Base-by-base conservation (phyloP, 2,888 invertebrate genomes). In the Diadegma fenestrale region DNA sequence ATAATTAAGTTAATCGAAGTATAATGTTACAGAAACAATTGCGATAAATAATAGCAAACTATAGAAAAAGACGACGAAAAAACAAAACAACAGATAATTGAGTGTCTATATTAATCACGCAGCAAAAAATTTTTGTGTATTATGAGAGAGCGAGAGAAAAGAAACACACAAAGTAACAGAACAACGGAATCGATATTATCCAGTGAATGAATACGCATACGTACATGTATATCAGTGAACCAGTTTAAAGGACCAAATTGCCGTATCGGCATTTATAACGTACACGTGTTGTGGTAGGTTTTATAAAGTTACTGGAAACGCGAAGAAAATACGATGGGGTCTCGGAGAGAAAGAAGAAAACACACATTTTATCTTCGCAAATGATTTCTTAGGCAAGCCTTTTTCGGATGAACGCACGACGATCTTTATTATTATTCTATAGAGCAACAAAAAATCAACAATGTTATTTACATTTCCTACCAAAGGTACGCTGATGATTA, bases 231-330 rank as follows among this genome's bases (percentile, higher is more conserved):
- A 83, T 82, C 82, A 86, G 88, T 90, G 88, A 91, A 90, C 90
- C 91, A 91, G 91, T 89, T 89, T 86, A 91, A 90, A 89, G 91
- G 92, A 91, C 91, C 91, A 92, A 92, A 91, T 83, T 88, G 82
- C 86, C 83, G 83, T 61, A 84, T 85, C 79, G 84, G 79, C 87
- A 86, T 83, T 85, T 82, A 76, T 83, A 80, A 86, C 81, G 82
- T 85, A 83, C 85, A 77, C 82, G 82, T 80, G 85, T 80, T 63
- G 78, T 82, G 79, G 76, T 83, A 86, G 82, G 82, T 84, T 87
- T 86, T 86, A 71, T 79, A 61, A 77, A 82, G 63, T 54, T 71
- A 48, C 68, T 77, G 76, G 85, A n/a, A 73, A 51, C 64, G 51
- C 61, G 51, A 80, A n/a, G 45, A 80, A 48, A 75, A 43, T 17